Conservation (phyloP, 2,113 vertebrate genomes). For the Fregata magnificens region DNA sequence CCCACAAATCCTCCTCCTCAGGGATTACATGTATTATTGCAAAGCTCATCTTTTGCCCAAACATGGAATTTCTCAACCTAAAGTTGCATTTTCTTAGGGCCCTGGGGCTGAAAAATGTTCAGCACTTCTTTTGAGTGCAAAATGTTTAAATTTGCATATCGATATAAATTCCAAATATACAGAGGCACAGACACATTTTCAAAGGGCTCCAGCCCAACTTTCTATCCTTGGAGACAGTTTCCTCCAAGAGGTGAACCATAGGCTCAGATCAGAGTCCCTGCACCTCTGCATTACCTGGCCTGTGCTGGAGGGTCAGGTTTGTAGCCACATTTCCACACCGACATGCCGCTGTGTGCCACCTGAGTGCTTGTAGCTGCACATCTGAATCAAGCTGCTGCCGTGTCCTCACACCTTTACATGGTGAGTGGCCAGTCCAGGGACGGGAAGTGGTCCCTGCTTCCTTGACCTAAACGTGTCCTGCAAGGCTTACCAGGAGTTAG, state of each 20-base stretch:
- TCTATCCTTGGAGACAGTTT: not conserved
- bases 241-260: not conserved
- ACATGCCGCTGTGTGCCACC: not conserved
- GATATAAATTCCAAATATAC: not conserved
- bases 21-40: not conserved
- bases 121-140: not conserved
- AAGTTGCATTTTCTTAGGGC: not conserved
- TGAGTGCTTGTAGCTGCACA: not conserved
- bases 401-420: not conserved
- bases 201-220: not conserved
- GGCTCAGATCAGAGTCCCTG: not conserved
- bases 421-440: not conserved
- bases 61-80: conserved; percentile 12
- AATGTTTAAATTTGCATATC: not conserved
- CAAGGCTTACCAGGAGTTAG: not conserved
- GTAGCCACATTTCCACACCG: not conserved
- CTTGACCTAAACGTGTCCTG: not conserved
- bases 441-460: not conserved
- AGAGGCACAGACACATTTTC: not conserved
- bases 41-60: conserved; percentile 21
- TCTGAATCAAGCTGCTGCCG: not conserved
- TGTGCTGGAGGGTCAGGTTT: not conserved
- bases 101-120: not conserved
- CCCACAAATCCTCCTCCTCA: conserved; percentile 5
- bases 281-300: not conserved